These are phyloP conservation scores for Anas acuta DNA, from an alignment of 2,797 vertebrate genomes.

Conservation along the genomic window DNA sequence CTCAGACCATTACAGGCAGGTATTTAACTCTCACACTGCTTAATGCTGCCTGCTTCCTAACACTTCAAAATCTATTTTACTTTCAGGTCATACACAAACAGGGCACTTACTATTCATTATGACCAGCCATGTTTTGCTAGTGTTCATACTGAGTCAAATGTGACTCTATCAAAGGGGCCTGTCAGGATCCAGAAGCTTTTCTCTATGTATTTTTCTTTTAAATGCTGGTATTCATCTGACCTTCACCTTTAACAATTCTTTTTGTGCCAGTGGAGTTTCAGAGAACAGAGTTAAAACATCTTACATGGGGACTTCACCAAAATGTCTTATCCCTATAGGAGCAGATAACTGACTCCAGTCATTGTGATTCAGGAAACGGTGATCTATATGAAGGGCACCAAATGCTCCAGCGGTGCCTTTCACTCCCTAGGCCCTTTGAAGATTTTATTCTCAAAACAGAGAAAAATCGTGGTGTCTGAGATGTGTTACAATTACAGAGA, in stretches of 20 bases:
- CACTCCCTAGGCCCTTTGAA: background rate
- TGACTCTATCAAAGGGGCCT: slow-evolving; percentile 6
- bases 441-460: background rate
- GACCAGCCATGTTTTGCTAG: background rate
- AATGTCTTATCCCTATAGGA: background rate
- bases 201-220: background rate
- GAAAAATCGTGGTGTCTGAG: background rate
- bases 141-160: background rate
- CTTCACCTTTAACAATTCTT: background rate
- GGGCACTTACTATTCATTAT: background rate
- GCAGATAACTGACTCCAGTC: background rate
- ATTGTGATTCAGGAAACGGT: background rate
- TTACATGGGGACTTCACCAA: background rate
- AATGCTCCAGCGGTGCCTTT: background rate
- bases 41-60: background rate
- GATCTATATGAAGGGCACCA: background rate
- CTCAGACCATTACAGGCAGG: slow-evolving; percentile 39
- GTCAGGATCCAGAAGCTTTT: slow-evolving; percentile 4
- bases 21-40: background rate
- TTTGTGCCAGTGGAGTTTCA: slow-evolving; percentile 6
- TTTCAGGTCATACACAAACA: slow-evolving; percentile 26
- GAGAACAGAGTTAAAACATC: background rate
- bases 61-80: slow-evolving; percentile 21
- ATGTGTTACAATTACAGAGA: background rate
- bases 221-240: background rate